Base-by-base conservation (phyloP, 1,140 invertebrate species). In the Drosophila paulistorum region DNA sequence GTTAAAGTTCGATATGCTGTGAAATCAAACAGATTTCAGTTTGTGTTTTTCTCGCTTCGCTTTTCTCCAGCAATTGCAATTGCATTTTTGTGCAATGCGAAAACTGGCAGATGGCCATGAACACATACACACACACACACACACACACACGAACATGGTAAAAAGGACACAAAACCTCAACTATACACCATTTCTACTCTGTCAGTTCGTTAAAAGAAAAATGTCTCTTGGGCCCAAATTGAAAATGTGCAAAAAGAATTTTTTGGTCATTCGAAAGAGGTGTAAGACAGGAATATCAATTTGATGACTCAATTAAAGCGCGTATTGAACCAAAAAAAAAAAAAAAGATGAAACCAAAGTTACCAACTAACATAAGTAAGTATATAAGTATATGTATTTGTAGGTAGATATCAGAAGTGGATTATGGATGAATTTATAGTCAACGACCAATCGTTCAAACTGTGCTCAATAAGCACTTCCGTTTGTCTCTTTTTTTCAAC, bases 81-180 rank as follows among this genome's bases (percentile, higher is more conserved):
- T 83, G 81, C 81, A 77, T 84, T 84, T 84, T 76, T 84, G 77
- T 69, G 61, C 73, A 51, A 33, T 65, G 65, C 30, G 14, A 51
- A 45, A 65, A 17, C 11, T 59, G 57, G 58, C 65, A 64, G 54
- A 30, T 39, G 60, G 59, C 30, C 7, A 33, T 17, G 6, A 48
- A 55, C 37, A 41, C 13, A 37, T 37, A 57, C 14, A 66, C 26
- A n/a, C 58, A 67, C 9, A 45, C 39, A 6, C 7, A 41, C 39
- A 57, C 30, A 30, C 23, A 64, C 37, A 60, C 4, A 42, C 14
- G 65, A 65, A 65, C 14, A 48, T 17, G 14, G 17, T 17, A 14
- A 7, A 14, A 14, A 48, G n/a, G 14, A 14, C 2, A 5, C 4
- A 3, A 51, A 1, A 51, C 20, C 45, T 51, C 45, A 23, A 51